A percentile compares a stretch with the other conserved stretches of the same genome.
Evolutionary conservation across 2,113 vertebrate species (phyloP).

Genomic region (human (Homo sapiens)): GRCh38 chr1:24812001-24812500

Average conservation of each 20-base stretch:
- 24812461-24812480: background rate
- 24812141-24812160: background rate
- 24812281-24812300: slow-evolving; percentile 10
- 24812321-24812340: background rate
- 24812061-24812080: background rate
- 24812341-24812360: background rate
- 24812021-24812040: background rate
- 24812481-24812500: background rate
- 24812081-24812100: background rate
- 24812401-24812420: background rate
- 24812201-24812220: background rate
- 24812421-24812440: background rate
- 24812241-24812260: background rate
- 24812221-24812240: background rate
- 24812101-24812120: background rate
- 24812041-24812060: slow-evolving; percentile 22
- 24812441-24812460: background rate
- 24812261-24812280: background rate
- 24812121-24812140: background rate
- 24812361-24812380: background rate
- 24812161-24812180: background rate
- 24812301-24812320: background rate
- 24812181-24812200: background rate
- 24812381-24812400: background rate
- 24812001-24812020: slow-evolving; percentile 31